Evolutionary conservation across 2,113 vertebrate species (phyloP), one percentile per base, ranked within the genome.

Genomic region (Cathartes aura): DNA sequence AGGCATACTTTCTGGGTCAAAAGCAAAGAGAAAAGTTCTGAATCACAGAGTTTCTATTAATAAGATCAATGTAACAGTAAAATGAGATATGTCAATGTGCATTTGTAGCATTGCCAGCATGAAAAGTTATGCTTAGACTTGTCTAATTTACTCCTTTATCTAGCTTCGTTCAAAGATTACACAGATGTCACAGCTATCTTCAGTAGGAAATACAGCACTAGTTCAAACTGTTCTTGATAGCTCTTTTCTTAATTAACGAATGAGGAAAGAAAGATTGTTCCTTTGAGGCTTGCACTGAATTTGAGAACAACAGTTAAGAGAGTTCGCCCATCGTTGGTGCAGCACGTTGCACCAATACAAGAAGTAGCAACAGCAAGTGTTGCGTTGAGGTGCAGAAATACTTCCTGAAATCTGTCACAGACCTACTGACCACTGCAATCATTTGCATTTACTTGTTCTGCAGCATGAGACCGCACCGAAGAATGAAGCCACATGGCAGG

Each of bases 271-370:
- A 91, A 70, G 15, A 50, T 23, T 42, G 8, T 36, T 91, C 43
- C 34, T 71, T 80, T 88, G 63, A 64, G 15, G 47, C 34, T 74
- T 72, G 17, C 23, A 22, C 11, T 70, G 34, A 87, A 64, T 67
- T 79, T 76, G 48, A 11, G 36, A 32, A n/a, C 0, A 2, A 80
- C 20, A 68, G 5, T 29, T 53, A 50, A 32, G 9, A 45, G 45
- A 48, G 8, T 52, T 89, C 1, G 2, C 43, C 12, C 10, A 24
- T 15, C 2, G 0, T 27, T 56, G 40, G 5, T 60, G 53, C 30
- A 83, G 26, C 48, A 50, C 2, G 1, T 47, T 24, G 53, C 36
- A 68, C 16, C 6, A 2, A n/a, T 5, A n/a, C 17, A 55, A 56
- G 30, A 70, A 75, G 22, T 5, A 87, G 47, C 16, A 58, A 36